phyloP scores from a whole-genome alignment of 2,888 invertebrate genomes.

The Chrysina gloriosa region DNA sequence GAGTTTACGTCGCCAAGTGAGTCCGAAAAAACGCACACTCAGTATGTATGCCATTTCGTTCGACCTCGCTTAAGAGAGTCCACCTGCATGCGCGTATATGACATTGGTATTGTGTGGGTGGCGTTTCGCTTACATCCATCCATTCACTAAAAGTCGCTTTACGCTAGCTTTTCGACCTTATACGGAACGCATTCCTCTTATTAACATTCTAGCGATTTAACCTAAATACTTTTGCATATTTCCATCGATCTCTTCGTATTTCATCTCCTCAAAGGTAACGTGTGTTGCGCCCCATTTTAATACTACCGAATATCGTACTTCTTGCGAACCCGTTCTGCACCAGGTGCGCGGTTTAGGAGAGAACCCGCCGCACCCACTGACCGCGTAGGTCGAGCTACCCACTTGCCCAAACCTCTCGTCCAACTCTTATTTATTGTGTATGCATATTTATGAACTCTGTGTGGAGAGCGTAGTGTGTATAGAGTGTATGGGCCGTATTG shows the following conservation, averaged over 20 bases:
- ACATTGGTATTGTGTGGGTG: conserved; percentile 54
- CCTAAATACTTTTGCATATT: too few relatives aligned
- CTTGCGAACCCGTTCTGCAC: conserved; percentile 46
- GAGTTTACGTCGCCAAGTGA: not conserved
- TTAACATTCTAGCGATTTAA: not conserved
- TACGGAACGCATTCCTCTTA: not conserved
- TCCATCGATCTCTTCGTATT: too few relatives aligned
- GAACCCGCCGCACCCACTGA: conserved; percentile 58
- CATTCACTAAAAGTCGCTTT: conserved; percentile 58
- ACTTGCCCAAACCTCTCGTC: conserved; percentile 57
- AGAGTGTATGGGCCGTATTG: conserved; percentile 39
- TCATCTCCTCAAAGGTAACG: too few relatives aligned
- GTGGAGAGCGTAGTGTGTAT: conserved; percentile 10
- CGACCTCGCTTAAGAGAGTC: too few relatives aligned
- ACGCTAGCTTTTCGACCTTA: not conserved
- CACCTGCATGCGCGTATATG: conserved; percentile 54
- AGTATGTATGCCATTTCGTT: conserved; percentile 1
- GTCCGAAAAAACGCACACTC: conserved; percentile 1
- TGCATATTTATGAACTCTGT: conserved; percentile 60
- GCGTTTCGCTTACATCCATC: conserved; percentile 51
- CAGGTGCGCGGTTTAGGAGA: conserved; percentile 49
- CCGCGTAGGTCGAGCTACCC: conserved; percentile 57
- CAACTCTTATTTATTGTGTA: conserved; percentile 56
- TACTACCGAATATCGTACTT: conserved; percentile 23
- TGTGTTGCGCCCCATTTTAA: not conserved